Evolutionary conservation across 2,888 invertebrate genomes (phyloP).

Genomic region (Heteropelma amictum): DNA sequence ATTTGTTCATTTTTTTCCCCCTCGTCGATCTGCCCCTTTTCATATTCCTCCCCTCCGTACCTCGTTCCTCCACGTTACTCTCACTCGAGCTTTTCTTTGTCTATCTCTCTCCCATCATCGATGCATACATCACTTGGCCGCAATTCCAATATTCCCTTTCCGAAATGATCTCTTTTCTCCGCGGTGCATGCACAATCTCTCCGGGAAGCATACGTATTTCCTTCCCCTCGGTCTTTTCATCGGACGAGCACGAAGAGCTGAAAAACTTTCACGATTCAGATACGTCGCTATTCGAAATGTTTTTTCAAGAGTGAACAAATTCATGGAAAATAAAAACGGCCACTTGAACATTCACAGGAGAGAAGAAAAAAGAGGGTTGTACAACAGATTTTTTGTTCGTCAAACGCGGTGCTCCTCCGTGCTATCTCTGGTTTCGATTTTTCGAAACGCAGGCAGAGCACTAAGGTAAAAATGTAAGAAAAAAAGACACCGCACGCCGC

Average conservation of each 20-base stretch:
- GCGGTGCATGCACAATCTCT: not conserved
- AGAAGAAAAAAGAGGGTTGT: not conserved
- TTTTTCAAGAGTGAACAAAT: slow-evolving; percentile 55
- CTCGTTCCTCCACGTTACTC: not conserved
- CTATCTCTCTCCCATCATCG: slow-evolving; percentile 15
- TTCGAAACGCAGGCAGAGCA: not conserved
- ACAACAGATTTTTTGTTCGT: too few relatives aligned
- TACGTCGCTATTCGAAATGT: slow-evolving; percentile 32
- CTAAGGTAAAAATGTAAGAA: not conserved
- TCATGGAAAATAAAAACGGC: slow-evolving; percentile 5
- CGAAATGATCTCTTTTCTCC: not conserved
- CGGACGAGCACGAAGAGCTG: not conserved
- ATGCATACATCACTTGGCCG: slow-evolving; percentile 15
- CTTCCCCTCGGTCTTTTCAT: not conserved
- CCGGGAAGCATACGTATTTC: not conserved
- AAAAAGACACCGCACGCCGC: not conserved
- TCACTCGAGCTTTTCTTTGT: not conserved
- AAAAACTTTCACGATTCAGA: not conserved
- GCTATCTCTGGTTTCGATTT: not conserved
- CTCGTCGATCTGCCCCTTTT: not conserved
- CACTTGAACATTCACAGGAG: slow-evolving; percentile 14
- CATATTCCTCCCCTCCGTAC: not conserved
- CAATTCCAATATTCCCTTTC: slow-evolving; percentile 22
- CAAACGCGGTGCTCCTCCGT: not conserved
- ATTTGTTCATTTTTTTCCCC: slow-evolving; percentile 12